Evolutionary conservation across 2,888 invertebrate genomes (phyloP), one percentile per base, ranked within the genome.

Genomic region (Odontomyia ornata): DNA sequence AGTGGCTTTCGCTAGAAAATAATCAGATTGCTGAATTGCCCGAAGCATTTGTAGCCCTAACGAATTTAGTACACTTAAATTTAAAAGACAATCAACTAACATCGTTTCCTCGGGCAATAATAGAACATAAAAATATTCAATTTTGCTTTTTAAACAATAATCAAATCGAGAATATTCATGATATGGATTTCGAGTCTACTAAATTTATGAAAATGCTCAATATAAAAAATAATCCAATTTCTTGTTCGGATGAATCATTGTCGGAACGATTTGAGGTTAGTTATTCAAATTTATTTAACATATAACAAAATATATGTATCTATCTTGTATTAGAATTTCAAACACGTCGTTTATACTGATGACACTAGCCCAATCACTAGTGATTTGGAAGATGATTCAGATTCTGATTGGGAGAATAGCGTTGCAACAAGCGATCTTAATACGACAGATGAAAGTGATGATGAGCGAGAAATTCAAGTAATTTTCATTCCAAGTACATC

Each of bases 1-100:
- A 89, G 90, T 92, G 92, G 92, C 82, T 92, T 18, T 92, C 92
- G 0, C 83, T 91, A 65, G 92, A 92, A 81, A 88, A 89, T 78
- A 92, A 92, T 82, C 84, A 87, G 73, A 86, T 92, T 64, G 86
- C 86, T 18, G 83, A 83, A 0, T 77, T 92, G 30, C 91, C 92
- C 0, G 79, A 83, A 9, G 85, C 87, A 7, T 88, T 92, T 84
- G 85, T 87, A 25, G 85, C 86, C 7, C 85, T 92, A 82, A 87
- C 88, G 15, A 88, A 87, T 0, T 83, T 92, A 5, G 88, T 90
- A 1, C 92, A 92, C 83, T 87, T 91, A 47, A 92, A 92, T 85
- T 84, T 92, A 1, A 88, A 88, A 76, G 88, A 88, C 75, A 92
- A 92, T 82, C 82, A 84, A 13, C 83, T 92, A 0, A 84, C 81